These are phyloP conservation scores for Scrobipalpa costella DNA, from an alignment of 2,888 invertebrate species.

Conservation along the genomic window DNA sequence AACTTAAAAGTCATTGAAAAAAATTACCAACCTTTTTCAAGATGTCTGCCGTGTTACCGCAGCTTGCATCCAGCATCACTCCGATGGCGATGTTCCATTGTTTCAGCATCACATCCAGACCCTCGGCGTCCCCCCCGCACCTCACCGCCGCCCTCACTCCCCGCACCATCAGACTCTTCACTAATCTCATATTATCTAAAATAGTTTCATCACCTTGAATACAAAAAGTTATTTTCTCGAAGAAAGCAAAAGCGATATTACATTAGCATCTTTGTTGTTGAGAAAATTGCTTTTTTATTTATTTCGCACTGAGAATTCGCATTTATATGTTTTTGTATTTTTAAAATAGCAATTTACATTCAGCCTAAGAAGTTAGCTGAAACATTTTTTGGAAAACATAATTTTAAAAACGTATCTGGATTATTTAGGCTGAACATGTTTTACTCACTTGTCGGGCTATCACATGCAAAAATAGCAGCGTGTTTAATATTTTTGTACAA, in stretches of 20 bases:
- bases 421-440: too few species aligned
- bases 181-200: slow-evolving; percentile 39
- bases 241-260: slow-evolving; percentile 4
- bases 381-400: background rate
- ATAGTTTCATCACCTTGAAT: background rate
- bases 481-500: slow-evolving; percentile 12
- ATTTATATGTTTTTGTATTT: slow-evolving; percentile 3
- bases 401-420: too few species aligned
- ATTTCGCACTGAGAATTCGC: background rate
- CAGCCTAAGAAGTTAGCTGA: background rate
- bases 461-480: background rate
- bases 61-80: slow-evolving; percentile 50
- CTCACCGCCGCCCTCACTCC: slow-evolving; percentile 44
- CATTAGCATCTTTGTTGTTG: slow-evolving; percentile 1
- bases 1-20: too few species aligned
- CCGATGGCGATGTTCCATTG: slow-evolving; percentile 50
- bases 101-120: slow-evolving; percentile 37
- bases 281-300: slow-evolving; percentile 7
- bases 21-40: slow-evolving; percentile 46
- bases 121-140: slow-evolving; percentile 22
- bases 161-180: slow-evolving; percentile 35
- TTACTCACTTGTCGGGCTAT: background rate
- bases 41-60: slow-evolving; percentile 39
- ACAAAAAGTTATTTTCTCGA: slow-evolving; percentile 1
- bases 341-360: background rate